Conservation (phyloP, 2,797 vertebrate genomes). For the Sternarchorhynchus goeldii region DNA sequence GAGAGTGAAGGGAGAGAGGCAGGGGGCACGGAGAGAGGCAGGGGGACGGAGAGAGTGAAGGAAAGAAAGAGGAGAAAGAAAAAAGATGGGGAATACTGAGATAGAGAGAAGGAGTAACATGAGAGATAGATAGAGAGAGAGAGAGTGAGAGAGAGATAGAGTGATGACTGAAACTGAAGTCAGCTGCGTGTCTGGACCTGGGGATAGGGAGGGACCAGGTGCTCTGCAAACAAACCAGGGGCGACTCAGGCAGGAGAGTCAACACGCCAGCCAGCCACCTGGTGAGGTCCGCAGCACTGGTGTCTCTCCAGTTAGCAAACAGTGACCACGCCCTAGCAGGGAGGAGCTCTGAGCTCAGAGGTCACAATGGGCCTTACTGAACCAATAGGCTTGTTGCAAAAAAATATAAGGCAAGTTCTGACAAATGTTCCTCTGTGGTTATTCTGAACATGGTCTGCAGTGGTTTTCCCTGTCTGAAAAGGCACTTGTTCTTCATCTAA, state of each 20-base stretch:
- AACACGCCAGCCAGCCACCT: conserved; percentile 50
- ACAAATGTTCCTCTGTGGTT: neutral
- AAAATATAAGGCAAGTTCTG: too few species aligned
- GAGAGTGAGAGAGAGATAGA: conserved; percentile 33
- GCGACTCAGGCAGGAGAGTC: conserved; percentile 41
- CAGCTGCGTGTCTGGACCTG: conserved; percentile 55
- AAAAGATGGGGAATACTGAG: neutral
- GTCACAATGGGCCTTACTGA: neutral
- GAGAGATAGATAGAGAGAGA: conserved; percentile 16
- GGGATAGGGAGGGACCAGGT: conserved; percentile 50
- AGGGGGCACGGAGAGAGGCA: neutral
- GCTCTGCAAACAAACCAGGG: conserved; percentile 52
- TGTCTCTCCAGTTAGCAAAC: conserved; percentile 30
- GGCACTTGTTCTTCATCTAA: too few species aligned
- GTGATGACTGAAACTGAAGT: conserved; percentile 45
- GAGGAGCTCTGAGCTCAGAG: conserved; percentile 42
- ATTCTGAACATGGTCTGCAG: too few species aligned
- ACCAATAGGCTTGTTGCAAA: neutral
- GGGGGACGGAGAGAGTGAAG: neutral
- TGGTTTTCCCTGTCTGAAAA: neutral
- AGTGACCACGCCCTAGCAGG: conserved; percentile 28
- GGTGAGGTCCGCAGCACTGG: conserved; percentile 37
- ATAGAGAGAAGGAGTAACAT: too few species aligned
- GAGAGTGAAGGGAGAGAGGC: neutral
- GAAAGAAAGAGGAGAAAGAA: neutral